Evolutionary conservation across 1,140 invertebrate genomes (phyloP).

Genomic region (Calephelis virginiensis): DNA sequence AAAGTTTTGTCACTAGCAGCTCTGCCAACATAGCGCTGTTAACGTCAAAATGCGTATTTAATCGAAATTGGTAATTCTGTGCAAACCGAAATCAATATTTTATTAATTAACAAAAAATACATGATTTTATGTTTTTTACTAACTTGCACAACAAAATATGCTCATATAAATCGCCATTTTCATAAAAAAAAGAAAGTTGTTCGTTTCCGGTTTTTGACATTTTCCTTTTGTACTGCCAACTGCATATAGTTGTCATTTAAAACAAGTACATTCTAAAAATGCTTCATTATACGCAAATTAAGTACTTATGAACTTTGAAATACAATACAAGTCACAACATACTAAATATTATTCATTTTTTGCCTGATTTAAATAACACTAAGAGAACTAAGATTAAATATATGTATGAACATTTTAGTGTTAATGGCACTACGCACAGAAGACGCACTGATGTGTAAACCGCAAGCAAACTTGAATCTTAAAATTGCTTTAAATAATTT

Average conservation of each 20-base stretch:
- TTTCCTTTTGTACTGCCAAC: not conserved
- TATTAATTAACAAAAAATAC: not conserved
- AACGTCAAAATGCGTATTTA: conserved; percentile 24
- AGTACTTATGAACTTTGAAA: too few species aligned
- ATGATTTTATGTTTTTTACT: not conserved
- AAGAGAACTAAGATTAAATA: too few species aligned
- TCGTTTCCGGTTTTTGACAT: conserved; percentile 11
- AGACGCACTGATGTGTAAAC: too few species aligned
- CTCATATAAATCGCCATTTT: not conserved
- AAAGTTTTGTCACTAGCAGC: conserved; percentile 64
- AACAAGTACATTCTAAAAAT: not conserved
- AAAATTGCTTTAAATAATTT: too few species aligned
- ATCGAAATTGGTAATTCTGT: not conserved
- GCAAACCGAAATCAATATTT: not conserved
- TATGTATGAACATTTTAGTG: too few species aligned
- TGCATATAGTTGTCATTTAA: not conserved
- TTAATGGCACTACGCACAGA: too few species aligned
- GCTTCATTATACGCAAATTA: not conserved
- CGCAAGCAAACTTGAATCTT: too few species aligned
- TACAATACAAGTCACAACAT: too few species aligned
- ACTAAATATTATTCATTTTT: too few species aligned
- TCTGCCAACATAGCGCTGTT: conserved; percentile 44
- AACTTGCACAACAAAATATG: not conserved
- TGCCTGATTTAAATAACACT: too few species aligned
- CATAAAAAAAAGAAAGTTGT: not conserved